phyloP scores from a whole-genome alignment of 2,888 invertebrate genomes.

The Allacma fusca region DNA sequence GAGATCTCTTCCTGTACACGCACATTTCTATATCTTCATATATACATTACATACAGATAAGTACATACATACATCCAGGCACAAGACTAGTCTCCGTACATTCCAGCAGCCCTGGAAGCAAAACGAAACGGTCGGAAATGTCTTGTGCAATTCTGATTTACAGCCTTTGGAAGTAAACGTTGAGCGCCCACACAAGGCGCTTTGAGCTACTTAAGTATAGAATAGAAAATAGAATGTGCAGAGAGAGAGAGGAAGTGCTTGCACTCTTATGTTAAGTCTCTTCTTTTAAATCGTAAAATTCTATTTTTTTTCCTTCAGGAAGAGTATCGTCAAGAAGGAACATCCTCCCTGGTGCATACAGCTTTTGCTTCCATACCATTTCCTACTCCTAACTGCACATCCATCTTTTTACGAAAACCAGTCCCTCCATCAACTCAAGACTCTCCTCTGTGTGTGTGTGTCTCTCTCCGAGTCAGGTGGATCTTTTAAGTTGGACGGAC shows the following conservation, averaged over 20 bases:
- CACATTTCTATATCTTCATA: too few species aligned
- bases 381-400: too few species aligned
- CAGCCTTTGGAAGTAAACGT: background rate
- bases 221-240: background rate
- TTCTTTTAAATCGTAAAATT: conserved; percentile 1
- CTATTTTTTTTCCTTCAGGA: background rate
- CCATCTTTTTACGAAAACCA: too few species aligned
- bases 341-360: conserved; percentile 3
- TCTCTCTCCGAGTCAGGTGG: background rate
- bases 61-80: background rate
- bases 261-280: background rate
- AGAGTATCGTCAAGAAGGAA: background rate
- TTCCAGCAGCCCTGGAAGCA: background rate
- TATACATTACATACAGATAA: background rate
- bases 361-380: too few species aligned
- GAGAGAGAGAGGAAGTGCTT: background rate
- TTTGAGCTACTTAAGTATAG: conserved; percentile 5
- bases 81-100: background rate
- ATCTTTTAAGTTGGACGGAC: background rate
- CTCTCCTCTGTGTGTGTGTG: background rate
- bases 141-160: conserved; percentile 28
- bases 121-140: background rate
- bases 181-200: conserved; percentile 1
- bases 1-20: too few species aligned
- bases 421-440: background rate